Evolutionary conservation across 2,113 vertebrate species (phyloP), one percentile per base, ranked within the genome.

Genomic region (Vidua macroura): DNA sequence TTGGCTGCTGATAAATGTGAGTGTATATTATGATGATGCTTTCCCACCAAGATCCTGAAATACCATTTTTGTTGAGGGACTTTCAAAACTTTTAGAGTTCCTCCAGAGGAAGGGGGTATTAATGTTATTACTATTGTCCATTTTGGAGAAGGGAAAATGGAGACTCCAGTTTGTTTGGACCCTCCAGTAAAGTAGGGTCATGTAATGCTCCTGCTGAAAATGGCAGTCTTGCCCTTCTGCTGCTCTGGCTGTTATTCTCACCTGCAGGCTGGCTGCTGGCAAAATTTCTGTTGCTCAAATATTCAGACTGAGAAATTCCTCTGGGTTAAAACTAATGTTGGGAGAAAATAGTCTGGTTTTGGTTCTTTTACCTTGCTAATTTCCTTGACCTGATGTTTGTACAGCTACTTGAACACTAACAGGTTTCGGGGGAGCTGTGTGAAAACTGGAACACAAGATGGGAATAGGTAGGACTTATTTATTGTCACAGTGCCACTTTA

Each of bases 341-440:
- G n/a, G 62, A 83, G 49, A 83, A 93, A 79, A 89, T 8, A 43
- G 35, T 22, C 22, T 1, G 5, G 17, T 19, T 74, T 82, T n/a
- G 4, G 15, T 63, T 56, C 28, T 79, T 91, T 83, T 58, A 48
- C 43, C 46, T 43, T 10, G 27, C 24, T 85, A 8, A 16, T 93
- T 92, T 91, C n/a, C 37, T 76, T 83, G 63, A 62, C 66, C 20
- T 20, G 5, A 13, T 76, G 49, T 66, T 75, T 22, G 27, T 63
- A 51, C 33, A 75, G 46, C 64, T 78, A 14, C 33, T 37, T 83
- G 60, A 83, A 75, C 24, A 9, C 48, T 75, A 74, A 69, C 37
- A 73, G 35, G n/a, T 84, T 96, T 90, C 85, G 85, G 25, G 82
- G 59, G 75, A 92, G 53, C 70, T 25, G 17, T 73, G 19, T 83